Percentiles rank a stretch among this genome's conserved stretches.
Evolutionary conservation across 2,888 invertebrate species (phyloP).

Genomic region (Cerceris rybyensis): DNA sequence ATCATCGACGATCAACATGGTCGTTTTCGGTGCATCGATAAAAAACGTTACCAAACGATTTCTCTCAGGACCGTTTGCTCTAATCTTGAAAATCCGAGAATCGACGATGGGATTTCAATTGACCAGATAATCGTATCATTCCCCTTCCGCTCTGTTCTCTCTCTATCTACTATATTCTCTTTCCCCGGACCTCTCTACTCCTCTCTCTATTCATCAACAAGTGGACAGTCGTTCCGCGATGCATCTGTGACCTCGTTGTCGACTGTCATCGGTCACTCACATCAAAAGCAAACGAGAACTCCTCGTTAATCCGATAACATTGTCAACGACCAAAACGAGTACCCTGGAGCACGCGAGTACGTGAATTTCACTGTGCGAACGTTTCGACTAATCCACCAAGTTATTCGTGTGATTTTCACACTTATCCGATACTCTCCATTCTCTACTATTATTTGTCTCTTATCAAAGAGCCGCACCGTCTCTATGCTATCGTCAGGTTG

Average conservation of each 20-base stretch:
- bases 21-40: too few species aligned
- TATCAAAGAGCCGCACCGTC: too few species aligned
- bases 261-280: constrained; percentile 51
- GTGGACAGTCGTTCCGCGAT: constrained; percentile 21
- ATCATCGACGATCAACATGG: too few species aligned
- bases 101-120: constrained; percentile 6
- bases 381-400: too few species aligned
- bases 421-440: too few species aligned
- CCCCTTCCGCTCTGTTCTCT: background rate
- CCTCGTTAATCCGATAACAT: constrained; percentile 52
- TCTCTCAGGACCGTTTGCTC: constrained; percentile 1
- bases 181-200: background rate
- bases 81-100: constrained; percentile 2
- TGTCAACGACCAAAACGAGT: constrained; percentile 21
- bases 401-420: too few species aligned
- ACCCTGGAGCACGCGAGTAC: constrained; percentile 10
- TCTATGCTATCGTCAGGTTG: too few species aligned
- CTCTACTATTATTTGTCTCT: too few species aligned
- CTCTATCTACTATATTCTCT: background rate
- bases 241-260: constrained; percentile 57
- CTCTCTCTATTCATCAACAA: constrained; percentile 35
- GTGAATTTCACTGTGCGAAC: constrained; percentile 14
- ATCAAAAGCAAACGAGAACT: constrained; percentile 54
- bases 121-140: constrained; percentile 26
- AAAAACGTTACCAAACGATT: background rate